phyloP scores from a whole-genome alignment of 2,113 vertebrate genomes.

The Lepisosteus osseus region DNA sequence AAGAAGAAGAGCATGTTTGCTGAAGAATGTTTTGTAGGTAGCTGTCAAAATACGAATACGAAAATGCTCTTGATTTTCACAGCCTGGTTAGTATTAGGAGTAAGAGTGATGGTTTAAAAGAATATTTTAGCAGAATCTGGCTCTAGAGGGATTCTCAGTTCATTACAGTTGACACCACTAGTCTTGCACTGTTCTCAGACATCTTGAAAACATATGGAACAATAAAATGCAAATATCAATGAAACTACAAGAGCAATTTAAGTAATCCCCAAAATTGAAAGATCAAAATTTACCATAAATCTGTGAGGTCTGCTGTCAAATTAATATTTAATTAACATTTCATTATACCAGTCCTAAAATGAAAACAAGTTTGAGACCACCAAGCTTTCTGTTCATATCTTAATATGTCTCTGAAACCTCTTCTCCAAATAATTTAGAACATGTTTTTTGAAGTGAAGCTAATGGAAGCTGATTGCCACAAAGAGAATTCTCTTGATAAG shows the following conservation, averaged over 20 bases:
- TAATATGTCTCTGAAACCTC: neutral
- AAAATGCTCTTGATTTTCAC: too few relatives aligned
- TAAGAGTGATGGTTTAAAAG: too few relatives aligned
- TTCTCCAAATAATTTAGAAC: neutral
- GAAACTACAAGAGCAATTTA: too few relatives aligned
- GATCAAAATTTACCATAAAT: too few relatives aligned
- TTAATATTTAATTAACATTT: neutral
- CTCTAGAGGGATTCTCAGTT: too few relatives aligned
- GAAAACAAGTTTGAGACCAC: neutral
- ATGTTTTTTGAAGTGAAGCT: conserved; percentile 7
- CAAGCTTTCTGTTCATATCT: neutral
- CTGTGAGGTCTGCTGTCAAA: neutral
- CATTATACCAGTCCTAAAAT: neutral
- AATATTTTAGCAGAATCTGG: too few relatives aligned
- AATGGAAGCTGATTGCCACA: neutral
- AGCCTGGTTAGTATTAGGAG: too few relatives aligned
- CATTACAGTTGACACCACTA: too few relatives aligned
- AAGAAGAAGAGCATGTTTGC: too few relatives aligned
- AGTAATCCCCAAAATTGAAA: too few relatives aligned
- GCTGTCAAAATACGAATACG: too few relatives aligned
- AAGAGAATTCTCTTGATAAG: neutral
- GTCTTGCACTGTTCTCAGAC: neutral
- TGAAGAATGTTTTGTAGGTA: too few relatives aligned
- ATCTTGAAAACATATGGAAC: neutral
- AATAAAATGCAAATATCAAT: neutral